Percentiles rank a stretch among this genome's conserved stretches.
These are phyloP conservation scores for Drosophila kepulauana DNA, from an alignment of 1,140 invertebrate genomes.

Conservation along the genomic window DNA sequence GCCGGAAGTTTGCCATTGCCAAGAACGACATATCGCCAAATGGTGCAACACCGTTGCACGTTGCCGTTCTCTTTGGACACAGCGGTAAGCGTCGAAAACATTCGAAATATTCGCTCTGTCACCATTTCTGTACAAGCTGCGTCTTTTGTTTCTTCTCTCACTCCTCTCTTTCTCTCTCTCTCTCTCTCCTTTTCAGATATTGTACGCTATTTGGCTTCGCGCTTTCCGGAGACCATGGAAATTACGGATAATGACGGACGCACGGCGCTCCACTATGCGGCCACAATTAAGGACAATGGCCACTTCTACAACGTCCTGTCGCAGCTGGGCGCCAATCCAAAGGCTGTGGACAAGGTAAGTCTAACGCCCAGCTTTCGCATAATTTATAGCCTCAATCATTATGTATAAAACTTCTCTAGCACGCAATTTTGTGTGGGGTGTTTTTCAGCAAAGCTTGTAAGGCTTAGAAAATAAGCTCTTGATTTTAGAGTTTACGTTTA, in stretches of 20 bases:
- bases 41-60: conserved; percentile 96
- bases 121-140: conserved; percentile 17
- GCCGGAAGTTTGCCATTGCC: conserved; percentile 95
- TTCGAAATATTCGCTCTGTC: not conserved
- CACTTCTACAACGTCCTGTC: conserved; percentile 94
- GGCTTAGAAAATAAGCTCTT: not conserved
- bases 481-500: too few relatives aligned
- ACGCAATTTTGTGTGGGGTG: not conserved
- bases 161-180: too few relatives aligned
- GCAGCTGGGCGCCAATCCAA: conserved; percentile 93
- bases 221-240: conserved; percentile 94
- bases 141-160: conserved; percentile 23
- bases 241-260: conserved; percentile 92
- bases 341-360: conserved; percentile 92
- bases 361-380: not conserved
- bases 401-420: not conserved
- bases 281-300: conserved; percentile 93
- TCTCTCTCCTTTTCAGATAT: conserved; percentile 73
- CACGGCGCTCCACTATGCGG: conserved; percentile 96
- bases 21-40: conserved; percentile 92
- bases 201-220: conserved; percentile 88
- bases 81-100: conserved; percentile 85
- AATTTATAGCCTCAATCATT: conserved; percentile 27
- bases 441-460: too few relatives aligned
- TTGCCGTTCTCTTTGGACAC: conserved; percentile 93